These are phyloP conservation scores for Cosmopolites sordidus DNA, from an alignment of 2,888 invertebrate species.

Conservation along the genomic window DNA sequence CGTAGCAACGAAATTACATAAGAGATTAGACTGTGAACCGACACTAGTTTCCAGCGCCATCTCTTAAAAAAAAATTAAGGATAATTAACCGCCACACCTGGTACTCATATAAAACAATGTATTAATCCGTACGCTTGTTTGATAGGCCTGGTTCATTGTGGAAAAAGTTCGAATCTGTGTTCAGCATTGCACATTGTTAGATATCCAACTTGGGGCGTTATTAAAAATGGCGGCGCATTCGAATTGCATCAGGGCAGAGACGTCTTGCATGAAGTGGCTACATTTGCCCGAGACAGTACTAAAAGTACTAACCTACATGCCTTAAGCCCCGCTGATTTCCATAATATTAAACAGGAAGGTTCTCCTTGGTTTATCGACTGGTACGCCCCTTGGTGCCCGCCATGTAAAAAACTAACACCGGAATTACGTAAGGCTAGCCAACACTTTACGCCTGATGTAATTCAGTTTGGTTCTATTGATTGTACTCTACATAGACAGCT, in stretches of 20 bases:
- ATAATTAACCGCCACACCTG: too few relatives aligned
- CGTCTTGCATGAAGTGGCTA: constrained; percentile 54
- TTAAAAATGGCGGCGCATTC: constrained; percentile 71
- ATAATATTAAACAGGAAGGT: constrained; percentile 51
- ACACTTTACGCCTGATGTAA: constrained; percentile 49
- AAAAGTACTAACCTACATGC: constrained; percentile 58
- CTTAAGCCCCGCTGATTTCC: constrained; percentile 59
- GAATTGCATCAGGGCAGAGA: constrained; percentile 67
- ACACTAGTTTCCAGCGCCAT: too few relatives aligned
- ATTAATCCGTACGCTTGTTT: too few relatives aligned
- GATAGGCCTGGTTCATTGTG: constrained; percentile 63
- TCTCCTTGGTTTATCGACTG: constrained; percentile 67
- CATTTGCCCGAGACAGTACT: constrained; percentile 62
- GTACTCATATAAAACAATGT: too few relatives aligned
- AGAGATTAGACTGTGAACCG: too few relatives aligned
- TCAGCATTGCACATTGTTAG: constrained; percentile 54
- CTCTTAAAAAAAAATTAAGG: too few relatives aligned
- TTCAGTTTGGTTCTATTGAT: constrained; percentile 63
- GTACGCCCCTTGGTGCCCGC: constrained; percentile 77
- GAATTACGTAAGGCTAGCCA: constrained; percentile 63
- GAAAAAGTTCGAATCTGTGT: constrained; percentile 55
- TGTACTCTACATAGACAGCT: constrained; percentile 59
- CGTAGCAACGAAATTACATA: too few relatives aligned
- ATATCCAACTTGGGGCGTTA: constrained; percentile 67
- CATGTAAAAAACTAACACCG: constrained; percentile 65